phyloP scores from a whole-genome alignment of 2,113 vertebrate species.

The Dicaeum eximium region DNA sequence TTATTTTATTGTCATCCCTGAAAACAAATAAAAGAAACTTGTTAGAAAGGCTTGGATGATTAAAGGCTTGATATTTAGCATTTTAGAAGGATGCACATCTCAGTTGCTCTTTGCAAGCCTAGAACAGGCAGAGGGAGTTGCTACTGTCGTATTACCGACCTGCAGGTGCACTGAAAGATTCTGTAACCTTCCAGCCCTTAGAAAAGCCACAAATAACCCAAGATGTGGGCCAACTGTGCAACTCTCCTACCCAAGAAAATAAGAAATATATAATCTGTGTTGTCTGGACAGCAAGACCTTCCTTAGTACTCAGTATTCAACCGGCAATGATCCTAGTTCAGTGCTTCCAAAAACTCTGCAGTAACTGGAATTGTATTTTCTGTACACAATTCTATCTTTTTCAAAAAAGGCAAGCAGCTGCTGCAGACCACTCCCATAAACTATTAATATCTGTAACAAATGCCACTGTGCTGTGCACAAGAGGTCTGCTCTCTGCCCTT shows the following conservation, averaged over 20 bases:
- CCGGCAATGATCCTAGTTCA: accelerated
- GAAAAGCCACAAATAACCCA: background rate
- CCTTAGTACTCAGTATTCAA: background rate
- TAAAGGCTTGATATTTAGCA: background rate
- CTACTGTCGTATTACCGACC: background rate
- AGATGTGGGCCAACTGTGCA: background rate
- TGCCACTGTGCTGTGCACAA: accelerated
- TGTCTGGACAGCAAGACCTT: background rate
- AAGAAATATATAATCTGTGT: background rate
- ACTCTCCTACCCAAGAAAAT: background rate
- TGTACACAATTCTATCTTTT: background rate
- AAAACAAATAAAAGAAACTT: background rate
- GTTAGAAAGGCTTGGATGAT: background rate
- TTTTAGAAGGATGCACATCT: background rate
- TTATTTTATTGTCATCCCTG: conserved; percentile 73
- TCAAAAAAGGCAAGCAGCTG: background rate
- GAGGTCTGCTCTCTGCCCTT: background rate
- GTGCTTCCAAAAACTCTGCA: background rate
- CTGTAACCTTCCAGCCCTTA: background rate
- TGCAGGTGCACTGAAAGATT: background rate
- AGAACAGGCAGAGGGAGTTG: background rate
- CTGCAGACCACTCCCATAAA: background rate
- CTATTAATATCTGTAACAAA: background rate
- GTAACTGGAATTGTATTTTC: background rate
- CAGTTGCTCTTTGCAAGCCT: background rate